Percentiles rank a stretch among this genome's conserved stretches.
Conservation (phyloP, 2,888 invertebrate genomes). For the Drosophila neoperkinsi region DNA sequence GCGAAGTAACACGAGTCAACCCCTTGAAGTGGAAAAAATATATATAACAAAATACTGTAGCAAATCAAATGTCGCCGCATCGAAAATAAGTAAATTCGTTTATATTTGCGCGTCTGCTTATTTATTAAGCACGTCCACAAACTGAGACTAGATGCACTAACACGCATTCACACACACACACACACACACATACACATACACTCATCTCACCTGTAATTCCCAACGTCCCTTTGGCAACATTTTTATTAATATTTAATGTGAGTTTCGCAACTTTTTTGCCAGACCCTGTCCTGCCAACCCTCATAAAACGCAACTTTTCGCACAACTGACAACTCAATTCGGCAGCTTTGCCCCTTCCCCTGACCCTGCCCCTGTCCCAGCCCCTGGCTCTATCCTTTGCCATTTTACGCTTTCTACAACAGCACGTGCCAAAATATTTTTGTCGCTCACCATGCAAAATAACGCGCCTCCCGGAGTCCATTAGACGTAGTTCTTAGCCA, state of each 20-base stretch:
- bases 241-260: slow-evolving; percentile 80
- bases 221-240: slow-evolving; percentile 67
- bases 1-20: slow-evolving; percentile 7
- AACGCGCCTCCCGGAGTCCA: slow-evolving; percentile 54
- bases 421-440: slow-evolving; percentile 78
- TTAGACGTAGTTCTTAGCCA: slow-evolving; percentile 52
- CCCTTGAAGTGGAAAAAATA: slow-evolving; percentile 41
- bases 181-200: slow-evolving; percentile 25
- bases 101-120: slow-evolving; percentile 44
- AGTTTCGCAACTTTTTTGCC: slow-evolving; percentile 71
- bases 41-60: slow-evolving; percentile 22
- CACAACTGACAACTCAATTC: slow-evolving; percentile 82
- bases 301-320: slow-evolving; percentile 78
- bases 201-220: slow-evolving; percentile 63
- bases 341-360: slow-evolving; percentile 45
- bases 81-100: slow-evolving; percentile 11
- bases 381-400: background rate
- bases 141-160: slow-evolving; percentile 31
- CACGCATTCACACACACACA: slow-evolving; percentile 21
- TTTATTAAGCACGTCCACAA: slow-evolving; percentile 69
- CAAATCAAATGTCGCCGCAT: slow-evolving; percentile 54
- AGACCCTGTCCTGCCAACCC: slow-evolving; percentile 60
- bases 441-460: slow-evolving; percentile 67
- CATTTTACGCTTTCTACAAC: slow-evolving; percentile 15
- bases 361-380: too few species aligned